Conservation (phyloP, 2,113 vertebrate genomes). For the Theristicus caerulescens region DNA sequence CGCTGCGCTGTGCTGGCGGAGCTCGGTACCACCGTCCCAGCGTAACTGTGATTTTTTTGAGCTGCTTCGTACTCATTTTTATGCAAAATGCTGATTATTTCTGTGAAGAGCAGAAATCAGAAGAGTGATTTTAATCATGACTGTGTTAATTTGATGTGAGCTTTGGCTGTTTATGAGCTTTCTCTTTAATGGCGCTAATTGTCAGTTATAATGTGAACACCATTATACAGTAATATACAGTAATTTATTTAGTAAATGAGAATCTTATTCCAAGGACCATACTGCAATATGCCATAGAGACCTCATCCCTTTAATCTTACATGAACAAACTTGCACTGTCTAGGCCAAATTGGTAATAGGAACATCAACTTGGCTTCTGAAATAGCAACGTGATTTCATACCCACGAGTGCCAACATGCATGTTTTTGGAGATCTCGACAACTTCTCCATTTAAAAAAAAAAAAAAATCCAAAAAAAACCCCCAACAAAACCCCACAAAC, state of each 20-base stretch:
- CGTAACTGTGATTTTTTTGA: not conserved
- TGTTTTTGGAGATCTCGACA: not conserved
- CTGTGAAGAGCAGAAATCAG: conserved; percentile 71
- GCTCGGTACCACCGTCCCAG: not conserved
- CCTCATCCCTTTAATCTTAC: conserved; percentile 57
- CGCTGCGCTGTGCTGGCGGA: not conserved
- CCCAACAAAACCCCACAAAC: not conserved
- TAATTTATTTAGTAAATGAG: conserved; percentile 75
- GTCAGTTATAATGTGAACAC: conserved; percentile 71
- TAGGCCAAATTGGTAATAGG: conserved; percentile 16
- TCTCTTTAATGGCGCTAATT: conserved; percentile 72
- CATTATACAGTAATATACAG: conserved; percentile 70
- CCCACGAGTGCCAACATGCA: not conserved
- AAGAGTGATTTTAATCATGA: conserved; percentile 72
- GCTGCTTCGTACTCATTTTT: conserved; percentile 25
- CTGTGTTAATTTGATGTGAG: conserved; percentile 74
- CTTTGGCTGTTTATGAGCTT: conserved; percentile 71
- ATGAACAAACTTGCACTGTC: conserved; percentile 45
- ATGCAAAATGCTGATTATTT: conserved; percentile 68
- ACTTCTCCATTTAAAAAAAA: not conserved
- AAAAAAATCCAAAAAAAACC: not conserved
- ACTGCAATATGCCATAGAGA: conserved; percentile 41
- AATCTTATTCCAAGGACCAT: conserved; percentile 68
- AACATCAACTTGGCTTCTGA: not conserved
- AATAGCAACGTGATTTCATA: not conserved